phyloP scores from a whole-genome alignment of 1,140 invertebrate species.

The Hylyphantes graminicola region DNA sequence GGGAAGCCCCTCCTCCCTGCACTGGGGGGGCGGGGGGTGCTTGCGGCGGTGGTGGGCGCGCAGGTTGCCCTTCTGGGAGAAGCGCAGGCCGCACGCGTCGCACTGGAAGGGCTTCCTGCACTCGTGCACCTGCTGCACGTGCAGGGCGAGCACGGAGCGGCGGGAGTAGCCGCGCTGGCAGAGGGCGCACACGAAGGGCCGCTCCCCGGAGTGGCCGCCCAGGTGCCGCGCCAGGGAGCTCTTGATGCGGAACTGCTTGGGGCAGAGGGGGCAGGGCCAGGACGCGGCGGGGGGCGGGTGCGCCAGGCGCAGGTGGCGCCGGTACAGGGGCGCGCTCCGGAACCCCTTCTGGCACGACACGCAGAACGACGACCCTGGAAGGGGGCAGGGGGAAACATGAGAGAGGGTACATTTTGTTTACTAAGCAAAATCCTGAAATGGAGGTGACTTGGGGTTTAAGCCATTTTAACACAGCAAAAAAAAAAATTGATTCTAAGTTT shows the following conservation, averaged over 20 bases:
- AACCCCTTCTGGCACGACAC: constrained; percentile 49
- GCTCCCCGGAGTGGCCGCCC: constrained; percentile 52
- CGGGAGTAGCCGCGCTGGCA: constrained; percentile 46
- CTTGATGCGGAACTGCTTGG: constrained; percentile 49
- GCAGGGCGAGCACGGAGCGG: constrained; percentile 40
- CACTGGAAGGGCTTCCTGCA: constrained; percentile 51
- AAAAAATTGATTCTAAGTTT: too few species aligned
- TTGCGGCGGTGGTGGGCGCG: constrained; percentile 51
- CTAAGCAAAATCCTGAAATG: too few species aligned
- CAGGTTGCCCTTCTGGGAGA: constrained; percentile 58
- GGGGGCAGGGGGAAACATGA: too few species aligned
- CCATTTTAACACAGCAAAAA: too few species aligned
- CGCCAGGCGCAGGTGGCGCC: constrained; percentile 20
- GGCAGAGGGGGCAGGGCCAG: constrained; percentile 23
- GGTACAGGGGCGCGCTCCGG: constrained; percentile 28
- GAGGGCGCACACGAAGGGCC: constrained; percentile 52
- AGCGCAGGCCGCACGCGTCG: constrained; percentile 38
- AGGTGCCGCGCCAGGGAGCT: constrained; percentile 47
- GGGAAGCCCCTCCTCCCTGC: too few species aligned
- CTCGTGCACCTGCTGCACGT: constrained; percentile 51
- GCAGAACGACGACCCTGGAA: not conserved
- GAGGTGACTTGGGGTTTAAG: too few species aligned
- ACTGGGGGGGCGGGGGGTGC: constrained; percentile 31
- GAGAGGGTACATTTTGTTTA: too few species aligned
- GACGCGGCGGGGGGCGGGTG: constrained; percentile 16